Evolutionary conservation across 2,888 invertebrate genomes (phyloP).

Genomic region (Eupithecia pulchellata): DNA sequence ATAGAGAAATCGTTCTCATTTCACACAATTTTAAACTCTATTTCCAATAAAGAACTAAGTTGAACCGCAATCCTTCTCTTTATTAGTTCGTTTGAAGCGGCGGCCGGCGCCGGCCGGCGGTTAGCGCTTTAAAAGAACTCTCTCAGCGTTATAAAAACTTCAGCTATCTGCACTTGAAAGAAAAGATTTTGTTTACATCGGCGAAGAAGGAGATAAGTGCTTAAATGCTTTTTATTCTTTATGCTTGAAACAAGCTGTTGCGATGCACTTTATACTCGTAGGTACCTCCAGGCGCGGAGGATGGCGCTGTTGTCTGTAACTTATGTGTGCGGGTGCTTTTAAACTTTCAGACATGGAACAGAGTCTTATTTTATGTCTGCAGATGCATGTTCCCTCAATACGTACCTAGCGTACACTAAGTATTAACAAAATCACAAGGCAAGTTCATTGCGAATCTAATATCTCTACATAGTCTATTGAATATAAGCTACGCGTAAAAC

Average conservation of each 20-base stretch:
- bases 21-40: conserved; percentile 31
- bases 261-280: background rate
- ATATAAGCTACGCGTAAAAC: background rate
- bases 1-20: conserved; percentile 23
- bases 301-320: background rate
- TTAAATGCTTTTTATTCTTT: conserved; percentile 6
- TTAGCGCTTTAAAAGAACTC: conserved; percentile 5
- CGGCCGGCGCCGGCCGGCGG: no score
- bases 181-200: conserved; percentile 11
- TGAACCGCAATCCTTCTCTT: conserved; percentile 27
- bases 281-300: background rate
- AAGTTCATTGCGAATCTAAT: background rate
- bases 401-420: background rate
- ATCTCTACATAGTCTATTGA: background rate
- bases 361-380: background rate
- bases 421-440: background rate
- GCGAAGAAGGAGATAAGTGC: conserved; percentile 4
- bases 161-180: conserved; percentile 17
- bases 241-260: background rate
- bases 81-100: conserved; percentile 26
- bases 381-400: background rate
- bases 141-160: conserved; percentile 17
- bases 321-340: background rate
- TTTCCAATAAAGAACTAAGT: conserved; percentile 32
- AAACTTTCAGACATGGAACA: background rate